Base-by-base conservation (phyloP, 2,113 vertebrate species). In the Silurus glanis region DNA sequence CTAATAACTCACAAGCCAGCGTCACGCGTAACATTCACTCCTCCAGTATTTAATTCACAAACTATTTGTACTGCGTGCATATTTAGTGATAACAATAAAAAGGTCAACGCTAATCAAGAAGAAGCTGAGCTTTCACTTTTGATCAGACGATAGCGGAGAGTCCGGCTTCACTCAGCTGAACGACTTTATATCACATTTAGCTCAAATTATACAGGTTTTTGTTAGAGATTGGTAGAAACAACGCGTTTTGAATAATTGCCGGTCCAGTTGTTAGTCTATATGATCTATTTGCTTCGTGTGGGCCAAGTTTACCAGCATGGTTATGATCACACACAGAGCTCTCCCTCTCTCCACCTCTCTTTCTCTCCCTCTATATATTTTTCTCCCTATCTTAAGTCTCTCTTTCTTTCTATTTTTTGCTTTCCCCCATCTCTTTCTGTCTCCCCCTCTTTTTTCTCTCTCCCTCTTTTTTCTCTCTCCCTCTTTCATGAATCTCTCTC, bases 61-160 rank as follows among this genome's bases (percentile, higher is more conserved):
- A 80, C n/a, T 61, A 53, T 23, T 5, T 55, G 0, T 58, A 2
- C 58, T 12, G 2, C 1, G 3, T 53, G 1, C 9, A 16, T 0
- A 25, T 37, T 59, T 17, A 51, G 6, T 28, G 58, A 2, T 55
- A 12, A 16, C n/a, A 23, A 45, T 1, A 45, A 62, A 67, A 87
- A 87, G 87, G 87, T 87, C 87, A 87, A 49, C 37, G 82, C 64
- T 74, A 53, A 49, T 21, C 74, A 47, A 5, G 6, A 17, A 66
- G 37, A 25, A 19, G 62, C 82, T 16, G 19, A 3, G 61, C 74
- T 79, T 79, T 79, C 17, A 80, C 59, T 66, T 79, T 66, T 37
- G 25, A 25, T 28, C 9, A 28, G 80, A 19, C 64, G 6, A 21
- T 80, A 21, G 56, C 28, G 21, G 9, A 0, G 28, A 12, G 4